These are phyloP conservation scores for Carabus problematicus DNA, from an alignment of 2,888 invertebrate species.

Conservation along the genomic window DNA sequence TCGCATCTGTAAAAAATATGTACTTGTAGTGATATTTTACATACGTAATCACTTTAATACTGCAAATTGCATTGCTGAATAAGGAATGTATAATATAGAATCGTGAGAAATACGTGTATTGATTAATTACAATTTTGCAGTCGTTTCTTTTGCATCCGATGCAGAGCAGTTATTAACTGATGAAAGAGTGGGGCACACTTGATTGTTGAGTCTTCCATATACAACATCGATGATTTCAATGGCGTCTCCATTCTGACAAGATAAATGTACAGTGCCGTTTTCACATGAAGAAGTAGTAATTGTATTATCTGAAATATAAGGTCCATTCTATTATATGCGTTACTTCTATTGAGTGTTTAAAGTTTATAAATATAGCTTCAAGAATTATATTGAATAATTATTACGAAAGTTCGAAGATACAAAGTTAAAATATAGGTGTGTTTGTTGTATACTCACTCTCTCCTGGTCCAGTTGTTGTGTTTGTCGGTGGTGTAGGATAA, in stretches of 20 bases:
- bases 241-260: not conserved
- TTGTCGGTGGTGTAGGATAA: too few species aligned
- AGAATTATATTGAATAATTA: too few species aligned
- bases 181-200: not conserved
- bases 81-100: not conserved
- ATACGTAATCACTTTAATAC: not conserved
- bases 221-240: not conserved
- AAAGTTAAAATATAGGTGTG: too few species aligned
- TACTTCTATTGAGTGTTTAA: too few species aligned
- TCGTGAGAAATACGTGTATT: not conserved
- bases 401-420: too few species aligned
- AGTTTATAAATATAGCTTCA: too few species aligned
- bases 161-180: conserved; percentile 1
- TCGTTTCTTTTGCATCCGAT: not conserved
- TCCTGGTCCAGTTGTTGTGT: too few species aligned
- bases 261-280: not conserved
- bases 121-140: not conserved
- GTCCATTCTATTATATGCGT: too few species aligned
- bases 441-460: too few species aligned
- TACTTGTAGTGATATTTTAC: not conserved
- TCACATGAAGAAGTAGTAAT: not conserved
- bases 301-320: too few species aligned
- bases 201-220: conserved; percentile 6
- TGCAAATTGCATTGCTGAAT: not conserved
- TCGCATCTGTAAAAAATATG: conserved; percentile 4